Base-by-base conservation (phyloP, 2,888 invertebrate genomes). In the Vannuccia rotundouncinata region DNA sequence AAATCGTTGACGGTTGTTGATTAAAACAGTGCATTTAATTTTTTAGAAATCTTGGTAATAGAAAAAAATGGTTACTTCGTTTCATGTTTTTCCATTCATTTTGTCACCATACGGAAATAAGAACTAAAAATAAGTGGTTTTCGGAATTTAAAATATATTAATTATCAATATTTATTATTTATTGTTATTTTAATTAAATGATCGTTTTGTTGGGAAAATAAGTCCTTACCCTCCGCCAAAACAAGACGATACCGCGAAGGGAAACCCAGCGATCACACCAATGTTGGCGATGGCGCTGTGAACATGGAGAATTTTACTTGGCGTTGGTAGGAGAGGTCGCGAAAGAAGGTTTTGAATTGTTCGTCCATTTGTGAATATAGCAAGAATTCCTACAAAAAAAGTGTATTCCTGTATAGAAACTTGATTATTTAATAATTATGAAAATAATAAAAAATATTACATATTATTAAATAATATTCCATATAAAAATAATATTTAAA, bases 141-240 rank as follows among this genome's bases (percentile, higher is more conserved):
- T n/a, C n/a, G n/a, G n/a, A n/a, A n/a, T n/a, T n/a, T n/a, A n/a
- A n/a, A n/a, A n/a, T n/a, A n/a, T n/a, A n/a, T n/a, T n/a, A n/a
- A n/a, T n/a, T n/a, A n/a, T n/a, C n/a, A n/a, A n/a, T n/a, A n/a
- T n/a, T n/a, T n/a, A n/a, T n/a, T n/a, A n/a, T n/a, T n/a, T n/a
- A n/a, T n/a, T n/a, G n/a, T n/a, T n/a, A n/a, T n/a, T n/a, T n/a
- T n/a, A n/a, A n/a, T n/a, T n/a, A n/a, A n/a, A n/a, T n/a, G n/a
- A n/a, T n/a, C n/a, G n/a, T n/a, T n/a, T n/a, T n/a, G n/a, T n/a
- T n/a, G n/a, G n/a, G n/a, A n/a, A n/a, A n/a, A n/a, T n/a, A n/a
- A n/a, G n/a, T n/a, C n/a, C 83, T 82, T 81, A 85, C 85, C 82
- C 84, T 80, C 85, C 85, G n/a, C 83, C 83, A 78, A 85, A 84